phyloP scores from a whole-genome alignment of 1,140 invertebrate species.

The Trachymyrmex cornetzi region DNA sequence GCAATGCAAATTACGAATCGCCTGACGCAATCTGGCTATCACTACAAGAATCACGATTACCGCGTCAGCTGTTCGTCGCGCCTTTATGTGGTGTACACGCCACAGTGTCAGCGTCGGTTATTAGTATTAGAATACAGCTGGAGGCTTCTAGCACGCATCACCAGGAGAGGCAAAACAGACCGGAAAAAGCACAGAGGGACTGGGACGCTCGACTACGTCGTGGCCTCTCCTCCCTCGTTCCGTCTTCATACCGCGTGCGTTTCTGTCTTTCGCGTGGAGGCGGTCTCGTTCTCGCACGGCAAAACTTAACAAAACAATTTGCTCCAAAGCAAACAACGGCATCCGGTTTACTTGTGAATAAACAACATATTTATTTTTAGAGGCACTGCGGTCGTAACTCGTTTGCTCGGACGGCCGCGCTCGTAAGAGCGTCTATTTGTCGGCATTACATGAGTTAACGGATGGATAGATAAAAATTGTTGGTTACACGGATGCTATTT shows the following conservation, averaged over 20 bases:
- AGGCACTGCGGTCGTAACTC: slow-evolving; percentile 82
- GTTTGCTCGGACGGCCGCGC: slow-evolving; percentile 71
- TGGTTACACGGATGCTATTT: slow-evolving; percentile 43
- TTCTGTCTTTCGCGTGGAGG: slow-evolving; percentile 57
- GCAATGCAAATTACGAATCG: slow-evolving; percentile 43
- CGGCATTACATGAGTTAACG: slow-evolving; percentile 71
- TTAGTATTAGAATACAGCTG: slow-evolving; percentile 70
- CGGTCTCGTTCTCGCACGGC: slow-evolving; percentile 75
- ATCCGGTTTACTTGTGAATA: slow-evolving; percentile 88
- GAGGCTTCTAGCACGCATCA: slow-evolving; percentile 61
- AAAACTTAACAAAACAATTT: slow-evolving; percentile 87
- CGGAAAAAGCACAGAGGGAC: slow-evolving; percentile 72
- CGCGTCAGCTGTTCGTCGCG: slow-evolving; percentile 56
- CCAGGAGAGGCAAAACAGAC: slow-evolving; percentile 67
- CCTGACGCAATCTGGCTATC: slow-evolving; percentile 58
- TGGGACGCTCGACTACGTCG: slow-evolving; percentile 73
- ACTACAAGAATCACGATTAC: slow-evolving; percentile 45
- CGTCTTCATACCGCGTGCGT: slow-evolving; percentile 41
- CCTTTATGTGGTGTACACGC: not conserved
- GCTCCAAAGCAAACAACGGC: slow-evolving; percentile 87
- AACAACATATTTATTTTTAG: slow-evolving; percentile 88
- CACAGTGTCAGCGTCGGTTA: slow-evolving; percentile 42
- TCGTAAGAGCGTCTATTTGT: slow-evolving; percentile 69
- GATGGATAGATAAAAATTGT: slow-evolving; percentile 65
- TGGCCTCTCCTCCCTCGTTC: slow-evolving; percentile 61